Conservation (phyloP, 2,797 vertebrate species). For the Halcyon badia region DNA sequence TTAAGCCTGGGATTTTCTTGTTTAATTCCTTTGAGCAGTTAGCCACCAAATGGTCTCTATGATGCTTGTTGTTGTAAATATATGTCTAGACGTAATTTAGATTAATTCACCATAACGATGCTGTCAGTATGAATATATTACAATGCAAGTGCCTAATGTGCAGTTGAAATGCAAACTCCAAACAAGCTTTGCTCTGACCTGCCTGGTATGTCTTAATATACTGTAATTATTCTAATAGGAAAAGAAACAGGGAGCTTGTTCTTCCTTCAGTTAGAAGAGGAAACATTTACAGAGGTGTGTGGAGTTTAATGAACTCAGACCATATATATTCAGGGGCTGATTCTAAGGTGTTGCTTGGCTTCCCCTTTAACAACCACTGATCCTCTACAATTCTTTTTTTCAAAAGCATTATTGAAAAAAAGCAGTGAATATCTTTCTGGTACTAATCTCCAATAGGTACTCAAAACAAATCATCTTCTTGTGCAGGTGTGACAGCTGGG, state of each 20-base stretch:
- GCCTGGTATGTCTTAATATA: slow-evolving; percentile 50
- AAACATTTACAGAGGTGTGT: not conserved
- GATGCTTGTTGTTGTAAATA: slow-evolving; percentile 35
- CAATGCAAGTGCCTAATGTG: slow-evolving; percentile 13
- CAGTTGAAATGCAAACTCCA: slow-evolving; percentile 49
- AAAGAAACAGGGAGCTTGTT: not conserved
- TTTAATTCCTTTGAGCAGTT: not conserved
- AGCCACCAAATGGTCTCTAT: not conserved
- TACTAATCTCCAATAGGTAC: not conserved
- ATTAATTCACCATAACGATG: slow-evolving; percentile 44
- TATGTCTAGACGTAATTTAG: slow-evolving; percentile 58
- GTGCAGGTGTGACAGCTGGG: not conserved
- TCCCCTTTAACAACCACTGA: not conserved
- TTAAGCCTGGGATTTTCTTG: not conserved
- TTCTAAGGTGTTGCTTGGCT: not conserved
- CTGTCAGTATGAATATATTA: slow-evolving; percentile 55
- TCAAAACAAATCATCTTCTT: not conserved
- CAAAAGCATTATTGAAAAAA: not conserved
- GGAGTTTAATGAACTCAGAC: not conserved
- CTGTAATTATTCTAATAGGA: slow-evolving; percentile 25
- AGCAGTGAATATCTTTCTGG: not conserved
- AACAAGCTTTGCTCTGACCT: slow-evolving; percentile 62
- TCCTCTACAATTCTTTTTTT: not conserved
- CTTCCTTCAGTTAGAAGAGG: not conserved
- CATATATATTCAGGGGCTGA: not conserved